Evolutionary conservation across 2,888 invertebrate genomes (phyloP).

Genomic region (Acholoe squamosa): DNA sequence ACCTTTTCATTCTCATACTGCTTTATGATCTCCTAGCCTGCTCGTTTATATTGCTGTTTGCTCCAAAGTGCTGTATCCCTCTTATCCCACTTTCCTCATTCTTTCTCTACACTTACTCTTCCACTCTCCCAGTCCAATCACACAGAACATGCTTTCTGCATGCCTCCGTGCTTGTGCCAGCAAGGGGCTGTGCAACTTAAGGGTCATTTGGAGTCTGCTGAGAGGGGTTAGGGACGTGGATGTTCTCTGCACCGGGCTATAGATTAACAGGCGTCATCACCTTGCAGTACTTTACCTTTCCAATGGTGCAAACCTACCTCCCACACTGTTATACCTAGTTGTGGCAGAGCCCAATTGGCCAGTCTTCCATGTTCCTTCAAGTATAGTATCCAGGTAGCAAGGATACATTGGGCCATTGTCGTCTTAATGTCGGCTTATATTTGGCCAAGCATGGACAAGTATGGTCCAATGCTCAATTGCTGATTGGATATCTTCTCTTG

Average conservation of each 20-base stretch:
- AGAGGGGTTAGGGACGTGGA: not conserved
- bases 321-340: no score
- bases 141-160: not conserved
- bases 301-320: not conserved
- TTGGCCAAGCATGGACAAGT: no score
- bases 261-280: not conserved
- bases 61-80: not conserved
- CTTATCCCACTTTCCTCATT: not conserved
- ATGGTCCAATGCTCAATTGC: no score
- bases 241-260: not conserved
- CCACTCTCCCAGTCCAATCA: conserved; percentile 18
- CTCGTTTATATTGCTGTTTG: no score
- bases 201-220: conserved; percentile 25
- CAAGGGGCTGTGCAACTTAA: not conserved
- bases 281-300: not conserved
- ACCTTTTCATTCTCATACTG: no score
- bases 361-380: no score
- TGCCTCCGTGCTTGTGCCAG: not conserved
- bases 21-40: no score
- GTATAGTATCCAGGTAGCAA: no score
- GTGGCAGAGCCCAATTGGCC: no score
- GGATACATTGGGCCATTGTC: no score
- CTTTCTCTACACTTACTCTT: not conserved
- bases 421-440: no score
- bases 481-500: no score